These are phyloP conservation scores for Spermophilus dauricus DNA, from an alignment of 2,113 vertebrate genomes.

Conservation along the genomic window DNA sequence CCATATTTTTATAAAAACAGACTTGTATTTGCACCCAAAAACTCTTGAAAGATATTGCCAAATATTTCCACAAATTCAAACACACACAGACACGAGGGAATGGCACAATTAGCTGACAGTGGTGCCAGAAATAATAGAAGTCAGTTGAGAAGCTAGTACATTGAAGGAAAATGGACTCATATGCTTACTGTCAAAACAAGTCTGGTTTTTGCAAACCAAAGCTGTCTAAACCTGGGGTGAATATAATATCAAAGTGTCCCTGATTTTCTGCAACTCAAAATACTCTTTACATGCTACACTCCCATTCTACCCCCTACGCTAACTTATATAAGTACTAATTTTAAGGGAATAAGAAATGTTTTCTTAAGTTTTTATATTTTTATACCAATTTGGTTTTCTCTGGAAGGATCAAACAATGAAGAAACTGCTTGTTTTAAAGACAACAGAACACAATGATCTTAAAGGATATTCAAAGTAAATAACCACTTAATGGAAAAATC, in stretches of 20 bases:
- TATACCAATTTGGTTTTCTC: slow-evolving; percentile 66
- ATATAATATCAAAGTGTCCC: slow-evolving; percentile 61
- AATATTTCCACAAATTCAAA: slow-evolving; percentile 29
- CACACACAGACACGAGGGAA: background rate
- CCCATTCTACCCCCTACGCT: background rate
- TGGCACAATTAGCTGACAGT: background rate
- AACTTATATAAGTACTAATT: slow-evolving; percentile 68
- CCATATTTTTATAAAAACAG: slow-evolving; percentile 3
- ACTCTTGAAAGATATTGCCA: background rate
- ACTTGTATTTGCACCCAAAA: slow-evolving; percentile 16
- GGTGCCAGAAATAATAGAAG: slow-evolving; percentile 46
- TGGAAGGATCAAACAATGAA: slow-evolving; percentile 63
- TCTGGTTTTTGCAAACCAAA: slow-evolving; percentile 54
- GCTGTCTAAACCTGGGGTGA: slow-evolving; percentile 44
- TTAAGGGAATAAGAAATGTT: slow-evolving; percentile 36
- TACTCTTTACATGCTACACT: slow-evolving; percentile 52
- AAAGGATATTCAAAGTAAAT: slow-evolving; percentile 80
- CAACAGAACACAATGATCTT: slow-evolving; percentile 75
- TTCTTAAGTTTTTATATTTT: slow-evolving; percentile 67
- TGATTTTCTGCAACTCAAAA: slow-evolving; percentile 55
- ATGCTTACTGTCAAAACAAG: slow-evolving; percentile 61
- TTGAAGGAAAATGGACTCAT: slow-evolving; percentile 60
- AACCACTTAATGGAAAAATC: slow-evolving; percentile 72
- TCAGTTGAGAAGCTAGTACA: slow-evolving; percentile 41
- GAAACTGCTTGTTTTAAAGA: slow-evolving; percentile 69